Evolutionary conservation across 2,113 vertebrate species (phyloP), one percentile per base, ranked within the genome.

Genomic region (Rhinichthys klamathensis): DNA sequence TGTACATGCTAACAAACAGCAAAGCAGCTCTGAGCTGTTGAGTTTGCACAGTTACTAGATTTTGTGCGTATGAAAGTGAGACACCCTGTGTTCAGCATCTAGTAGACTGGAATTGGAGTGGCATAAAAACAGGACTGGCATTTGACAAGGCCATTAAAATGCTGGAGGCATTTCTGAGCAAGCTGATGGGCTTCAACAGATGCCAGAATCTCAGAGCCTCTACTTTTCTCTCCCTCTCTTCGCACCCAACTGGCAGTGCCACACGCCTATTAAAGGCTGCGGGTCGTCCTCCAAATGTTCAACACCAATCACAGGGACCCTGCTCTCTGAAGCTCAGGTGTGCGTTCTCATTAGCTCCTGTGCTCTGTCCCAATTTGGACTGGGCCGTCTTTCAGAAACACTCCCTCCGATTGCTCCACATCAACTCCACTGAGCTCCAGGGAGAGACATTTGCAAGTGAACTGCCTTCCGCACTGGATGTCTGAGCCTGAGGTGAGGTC

Each of bases 81-180:
- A 58, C 35, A 76, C 89, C 81, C 18, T 91, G 92, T 90, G 94
- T 87, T 95, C 92, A 91, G 91, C 91, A 91, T 95, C 94, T 93
- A 94, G 91, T 92, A 90, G 88, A 92, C 94, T 93, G 84, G 92
- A 93, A 95, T 93, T 94, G 94, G 93, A 94, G 93, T 91, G 91
- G 93, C 93, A 94, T 94, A 89, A 95, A 93, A 94, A 94, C 94
- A 92, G 87, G 87, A 90, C 94, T 95, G 94, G 93, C 94, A 95
- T 95, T 94, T 94, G 92, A 94, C 93, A 92, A 93, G 91, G 92
- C 94, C 93, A 95, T 95, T 95, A 94, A 95, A 95, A 95, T 94
- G 93, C 94, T 95, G 94, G 94, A 95, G 94, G 94, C 92, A 91
- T 92, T 93, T 95, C 94, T 94, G 92, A 95, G 76, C 93, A 89